Conservation (phyloP, 2,888 invertebrate species). For the Nemoura dubitans region DNA sequence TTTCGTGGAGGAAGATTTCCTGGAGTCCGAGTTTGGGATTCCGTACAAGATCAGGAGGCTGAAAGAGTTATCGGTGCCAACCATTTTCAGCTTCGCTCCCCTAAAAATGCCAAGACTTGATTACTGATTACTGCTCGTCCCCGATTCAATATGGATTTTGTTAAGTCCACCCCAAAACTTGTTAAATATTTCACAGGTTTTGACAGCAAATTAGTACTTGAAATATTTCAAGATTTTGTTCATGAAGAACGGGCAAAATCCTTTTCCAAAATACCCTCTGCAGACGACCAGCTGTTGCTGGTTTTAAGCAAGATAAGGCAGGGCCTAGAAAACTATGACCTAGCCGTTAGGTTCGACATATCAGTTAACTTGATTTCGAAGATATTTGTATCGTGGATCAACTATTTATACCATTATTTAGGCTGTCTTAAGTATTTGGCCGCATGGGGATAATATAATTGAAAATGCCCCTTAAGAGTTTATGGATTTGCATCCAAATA, state of each 20-base stretch:
- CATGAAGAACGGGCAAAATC: slow-evolving; percentile 2
- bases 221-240: slow-evolving; percentile 33
- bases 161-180: background rate
- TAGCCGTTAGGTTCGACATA: slow-evolving; percentile 33
- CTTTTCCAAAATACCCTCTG: slow-evolving; percentile 13
- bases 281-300: slow-evolving; percentile 32
- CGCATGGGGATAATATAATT: slow-evolving; percentile 35
- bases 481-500: slow-evolving; percentile 30
- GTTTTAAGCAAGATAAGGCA: slow-evolving; percentile 37
- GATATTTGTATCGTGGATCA: slow-evolving; percentile 31
- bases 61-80: background rate
- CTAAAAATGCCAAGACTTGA: no score
- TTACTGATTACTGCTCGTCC: no score
- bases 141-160: background rate
- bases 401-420: slow-evolving; percentile 20
- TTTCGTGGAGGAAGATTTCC: background rate
- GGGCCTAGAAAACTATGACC: slow-evolving; percentile 36
- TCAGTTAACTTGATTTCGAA: slow-evolving; percentile 3
- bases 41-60: background rate
- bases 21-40: no score
- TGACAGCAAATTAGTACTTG: slow-evolving; percentile 12
- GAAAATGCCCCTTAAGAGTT: slow-evolving; percentile 37
- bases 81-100: no score
- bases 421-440: slow-evolving; percentile 41
- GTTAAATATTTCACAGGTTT: slow-evolving; percentile 31